Evolutionary conservation across 2,888 invertebrate genomes (phyloP).

Genomic region (Coelinius sp.): DNA sequence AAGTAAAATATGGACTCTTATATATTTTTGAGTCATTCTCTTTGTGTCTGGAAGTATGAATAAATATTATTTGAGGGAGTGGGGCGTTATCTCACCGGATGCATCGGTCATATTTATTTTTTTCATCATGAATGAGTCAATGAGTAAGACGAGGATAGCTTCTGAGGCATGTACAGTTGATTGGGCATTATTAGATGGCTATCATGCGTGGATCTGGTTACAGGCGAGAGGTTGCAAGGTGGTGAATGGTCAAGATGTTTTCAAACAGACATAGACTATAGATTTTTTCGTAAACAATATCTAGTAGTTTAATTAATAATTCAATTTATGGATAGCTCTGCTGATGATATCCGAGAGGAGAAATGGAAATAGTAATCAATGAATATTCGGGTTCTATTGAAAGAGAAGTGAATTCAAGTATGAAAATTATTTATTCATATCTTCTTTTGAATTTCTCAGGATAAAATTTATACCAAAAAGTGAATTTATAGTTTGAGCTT

Average conservation of each 20-base stretch:
- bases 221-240: slow-evolving; percentile 28
- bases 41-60: not conserved
- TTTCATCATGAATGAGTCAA: not conserved
- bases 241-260: slow-evolving; percentile 29
- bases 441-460: not conserved
- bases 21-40: not conserved
- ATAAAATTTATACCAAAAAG: too few relatives aligned
- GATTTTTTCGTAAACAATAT: too few relatives aligned
- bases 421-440: not conserved
- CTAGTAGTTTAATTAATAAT: too few relatives aligned
- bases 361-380: not conserved
- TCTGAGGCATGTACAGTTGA: slow-evolving; percentile 3
- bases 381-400: slow-evolving; percentile 1
- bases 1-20: not conserved
- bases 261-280: too few relatives aligned
- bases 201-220: slow-evolving; percentile 24
- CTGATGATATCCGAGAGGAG: not conserved
- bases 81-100: slow-evolving; percentile 6
- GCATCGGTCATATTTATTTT: slow-evolving; percentile 3
- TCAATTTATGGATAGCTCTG: not conserved
- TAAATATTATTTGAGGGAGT: slow-evolving; percentile 19
- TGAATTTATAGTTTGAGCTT: slow-evolving; percentile 17
- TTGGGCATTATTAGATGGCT: slow-evolving; percentile 33
- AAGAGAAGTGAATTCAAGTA: not conserved
- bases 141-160: slow-evolving; percentile 9